Conservation (phyloP, 2,797 vertebrate species). For the Gephyroberyx darwinii region DNA sequence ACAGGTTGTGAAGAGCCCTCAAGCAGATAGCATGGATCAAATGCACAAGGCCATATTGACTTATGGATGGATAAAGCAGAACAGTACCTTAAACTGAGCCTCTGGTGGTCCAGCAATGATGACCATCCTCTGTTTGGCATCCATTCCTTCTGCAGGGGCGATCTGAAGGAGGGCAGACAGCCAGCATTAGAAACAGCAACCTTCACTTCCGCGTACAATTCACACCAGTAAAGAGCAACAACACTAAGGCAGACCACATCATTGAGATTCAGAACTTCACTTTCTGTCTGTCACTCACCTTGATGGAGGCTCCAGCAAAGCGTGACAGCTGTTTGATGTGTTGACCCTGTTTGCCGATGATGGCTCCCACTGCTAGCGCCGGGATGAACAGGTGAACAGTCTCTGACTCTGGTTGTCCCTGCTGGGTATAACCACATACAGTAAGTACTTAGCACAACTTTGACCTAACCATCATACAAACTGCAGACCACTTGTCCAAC, state of each 20-base stretch:
- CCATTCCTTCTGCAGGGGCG: slow-evolving; percentile 93
- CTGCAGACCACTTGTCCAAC: neutral
- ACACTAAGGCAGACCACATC: slow-evolving; percentile 6
- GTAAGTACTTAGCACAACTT: slow-evolving; percentile 1
- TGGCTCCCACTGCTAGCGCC: slow-evolving; percentile 95
- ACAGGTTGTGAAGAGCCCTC: too few species aligned
- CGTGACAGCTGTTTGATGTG: slow-evolving; percentile 99
- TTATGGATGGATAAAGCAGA: neutral
- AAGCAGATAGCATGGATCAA: too few species aligned
- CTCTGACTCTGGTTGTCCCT: slow-evolving; percentile 93
- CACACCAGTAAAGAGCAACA: slow-evolving; percentile 5
- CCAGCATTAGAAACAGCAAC: neutral
- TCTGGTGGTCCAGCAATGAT: slow-evolving; percentile 97
- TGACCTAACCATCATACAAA: neutral
- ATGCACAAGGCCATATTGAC: neutral
- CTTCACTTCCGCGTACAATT: slow-evolving; percentile 9
- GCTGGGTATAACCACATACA: slow-evolving; percentile 63
- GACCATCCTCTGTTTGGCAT: slow-evolving; percentile 96
- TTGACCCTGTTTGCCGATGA: slow-evolving; percentile 98
- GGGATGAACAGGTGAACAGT: slow-evolving; percentile 98
- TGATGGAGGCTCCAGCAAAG: slow-evolving; percentile 98
- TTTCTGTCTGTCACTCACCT: slow-evolving; percentile 80
- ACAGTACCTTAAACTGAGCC: slow-evolving; percentile 96
- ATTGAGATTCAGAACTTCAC: slow-evolving; percentile 26
- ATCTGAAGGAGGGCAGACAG: slow-evolving; percentile 80